Conservation (phyloP, 2,888 invertebrate species). For the Watsonalla binaria region DNA sequence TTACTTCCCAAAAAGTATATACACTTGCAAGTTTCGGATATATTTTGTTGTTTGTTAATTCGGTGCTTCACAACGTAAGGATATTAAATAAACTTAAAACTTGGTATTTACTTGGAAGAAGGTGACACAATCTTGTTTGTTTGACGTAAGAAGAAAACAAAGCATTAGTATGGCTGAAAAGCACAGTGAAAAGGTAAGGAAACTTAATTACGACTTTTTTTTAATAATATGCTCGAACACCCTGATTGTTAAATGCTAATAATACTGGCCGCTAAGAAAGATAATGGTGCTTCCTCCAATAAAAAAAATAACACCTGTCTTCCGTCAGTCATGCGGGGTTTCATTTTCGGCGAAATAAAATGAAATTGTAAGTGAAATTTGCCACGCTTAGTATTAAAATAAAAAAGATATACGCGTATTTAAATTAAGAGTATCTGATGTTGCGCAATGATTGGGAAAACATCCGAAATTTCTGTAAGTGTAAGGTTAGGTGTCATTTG, state of each 20-base stretch:
- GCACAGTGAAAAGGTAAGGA: background rate
- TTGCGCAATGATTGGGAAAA: slow-evolving; percentile 17
- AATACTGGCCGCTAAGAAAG: background rate
- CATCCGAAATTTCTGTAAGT: slow-evolving; percentile 18
- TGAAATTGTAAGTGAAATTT: slow-evolving; percentile 29
- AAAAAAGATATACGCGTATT: slow-evolving; percentile 15
- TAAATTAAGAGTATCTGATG: slow-evolving; percentile 10
- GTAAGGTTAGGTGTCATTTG: background rate
- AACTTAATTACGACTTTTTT: too few relatives aligned
- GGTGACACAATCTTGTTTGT: slow-evolving; percentile 11
- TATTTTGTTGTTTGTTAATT: too few relatives aligned
- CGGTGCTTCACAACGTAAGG: too few relatives aligned
- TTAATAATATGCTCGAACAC: too few relatives aligned
- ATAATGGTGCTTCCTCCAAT: background rate
- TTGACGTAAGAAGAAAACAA: slow-evolving; percentile 17
- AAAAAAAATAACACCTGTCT: slow-evolving; percentile 23
- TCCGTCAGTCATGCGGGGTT: slow-evolving; percentile 19
- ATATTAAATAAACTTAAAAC: background rate
- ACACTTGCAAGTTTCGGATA: too few relatives aligned
- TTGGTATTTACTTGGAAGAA: slow-evolving; percentile 5
- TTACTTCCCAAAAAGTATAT: too few relatives aligned
- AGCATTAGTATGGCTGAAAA: slow-evolving; percentile 47
- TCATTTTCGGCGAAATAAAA: slow-evolving; percentile 14
- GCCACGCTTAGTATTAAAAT: slow-evolving; percentile 19
- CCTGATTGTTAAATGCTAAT: too few relatives aligned